These are phyloP conservation scores for Chelmon rostratus DNA, from an alignment of 2,797 vertebrate genomes.

Conservation along the genomic window DNA sequence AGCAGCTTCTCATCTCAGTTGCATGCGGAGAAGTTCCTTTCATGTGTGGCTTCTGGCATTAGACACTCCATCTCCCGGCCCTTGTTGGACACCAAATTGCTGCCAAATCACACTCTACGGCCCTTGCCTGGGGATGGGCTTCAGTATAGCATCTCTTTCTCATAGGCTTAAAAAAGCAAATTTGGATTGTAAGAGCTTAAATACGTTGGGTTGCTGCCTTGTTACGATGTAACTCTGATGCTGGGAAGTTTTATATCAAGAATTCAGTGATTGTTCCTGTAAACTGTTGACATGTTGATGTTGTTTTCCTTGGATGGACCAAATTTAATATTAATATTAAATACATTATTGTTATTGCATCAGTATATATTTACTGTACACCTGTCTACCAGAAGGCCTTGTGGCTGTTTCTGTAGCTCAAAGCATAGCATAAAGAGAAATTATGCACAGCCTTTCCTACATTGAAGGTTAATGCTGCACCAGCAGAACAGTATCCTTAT, in stretches of 20 bases:
- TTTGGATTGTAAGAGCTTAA: constrained; percentile 14
- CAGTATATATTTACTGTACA: constrained; percentile 50
- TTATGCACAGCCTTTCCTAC: constrained; percentile 45
- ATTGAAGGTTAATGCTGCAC: constrained; percentile 46
- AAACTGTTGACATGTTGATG: constrained; percentile 46
- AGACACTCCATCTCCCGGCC: constrained; percentile 21
- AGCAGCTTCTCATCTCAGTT: constrained; percentile 47
- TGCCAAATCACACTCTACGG: constrained; percentile 54
- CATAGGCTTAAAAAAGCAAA: constrained; percentile 24
- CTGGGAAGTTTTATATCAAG: constrained; percentile 33
- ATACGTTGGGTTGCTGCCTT: constrained; percentile 45
- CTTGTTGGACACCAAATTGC: constrained; percentile 44
- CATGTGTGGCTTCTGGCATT: constrained; percentile 39
- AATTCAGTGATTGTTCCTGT: constrained; percentile 50
- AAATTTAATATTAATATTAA: constrained; percentile 39
- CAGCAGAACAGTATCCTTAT: constrained; percentile 38
- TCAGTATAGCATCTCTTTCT: constrained; percentile 36
- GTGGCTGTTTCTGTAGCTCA: constrained; percentile 54
- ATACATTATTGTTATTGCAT: constrained; percentile 53
- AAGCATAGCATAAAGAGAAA: constrained; percentile 48
- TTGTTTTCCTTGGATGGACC: constrained; percentile 53
- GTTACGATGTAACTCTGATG: constrained; percentile 39
- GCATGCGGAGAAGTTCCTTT: constrained; percentile 36
- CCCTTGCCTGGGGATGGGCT: constrained; percentile 38
- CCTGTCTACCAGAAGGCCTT: constrained; percentile 20